A percentile compares a stretch with the other conserved stretches of the same genome.
These are phyloP conservation scores for Oasisia sp. DNA, from an alignment of 2,888 invertebrate species.

Conservation along the genomic window DNA sequence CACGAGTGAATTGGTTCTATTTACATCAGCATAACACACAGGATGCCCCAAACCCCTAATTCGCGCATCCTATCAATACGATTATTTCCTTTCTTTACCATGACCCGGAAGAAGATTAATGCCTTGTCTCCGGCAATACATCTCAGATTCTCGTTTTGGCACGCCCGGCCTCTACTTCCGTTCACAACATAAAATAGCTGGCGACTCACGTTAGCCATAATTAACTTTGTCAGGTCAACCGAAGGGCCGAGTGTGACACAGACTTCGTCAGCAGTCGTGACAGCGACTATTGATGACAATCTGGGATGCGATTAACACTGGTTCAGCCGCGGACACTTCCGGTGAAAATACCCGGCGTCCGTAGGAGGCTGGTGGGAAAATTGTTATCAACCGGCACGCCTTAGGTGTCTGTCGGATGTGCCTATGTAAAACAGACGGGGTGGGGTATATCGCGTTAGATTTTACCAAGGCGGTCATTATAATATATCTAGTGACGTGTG, in stretches of 20 bases:
- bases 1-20: too few species aligned
- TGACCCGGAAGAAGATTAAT: too few species aligned
- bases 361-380: background rate
- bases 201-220: background rate
- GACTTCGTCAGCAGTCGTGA: background rate
- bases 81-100: too few species aligned
- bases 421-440: background rate
- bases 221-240: background rate
- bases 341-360: too few species aligned
- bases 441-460: too few species aligned
- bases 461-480: too few species aligned
- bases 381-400: background rate
- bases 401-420: background rate
- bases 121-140: background rate
- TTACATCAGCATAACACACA: too few species aligned
- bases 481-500: too few species aligned
- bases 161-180: background rate
- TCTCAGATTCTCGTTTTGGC: background rate
- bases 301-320: background rate
- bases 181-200: background rate
- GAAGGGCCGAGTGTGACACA: background rate
- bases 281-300: background rate
- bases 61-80: too few species aligned
- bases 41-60: too few species aligned
- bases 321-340: background rate